phyloP scores from a whole-genome alignment of 2,888 invertebrate species.

The Norana najaformis region DNA sequence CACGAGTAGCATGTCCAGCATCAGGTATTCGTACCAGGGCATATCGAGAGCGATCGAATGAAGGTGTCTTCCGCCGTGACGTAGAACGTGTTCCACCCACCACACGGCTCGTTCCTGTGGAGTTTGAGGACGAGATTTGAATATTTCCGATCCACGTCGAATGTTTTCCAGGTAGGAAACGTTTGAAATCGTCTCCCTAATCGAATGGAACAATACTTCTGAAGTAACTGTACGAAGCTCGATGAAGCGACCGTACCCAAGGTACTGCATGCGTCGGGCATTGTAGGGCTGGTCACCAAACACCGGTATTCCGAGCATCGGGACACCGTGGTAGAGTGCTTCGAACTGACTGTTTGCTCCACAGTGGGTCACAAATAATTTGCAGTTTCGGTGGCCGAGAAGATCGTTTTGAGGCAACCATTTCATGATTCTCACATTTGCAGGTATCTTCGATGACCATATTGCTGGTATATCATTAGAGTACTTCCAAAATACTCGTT shows the following conservation, averaged over 20 bases:
- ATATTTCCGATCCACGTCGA: slow-evolving; percentile 42
- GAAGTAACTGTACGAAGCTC: slow-evolving; percentile 25
- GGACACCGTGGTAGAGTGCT: slow-evolving; percentile 49
- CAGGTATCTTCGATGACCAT: slow-evolving; percentile 15
- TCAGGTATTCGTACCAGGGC: slow-evolving; percentile 47
- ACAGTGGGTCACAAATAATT: slow-evolving; percentile 49
- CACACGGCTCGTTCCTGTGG: slow-evolving; percentile 47
- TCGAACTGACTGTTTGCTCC: slow-evolving; percentile 49
- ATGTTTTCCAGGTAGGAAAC: slow-evolving; percentile 40
- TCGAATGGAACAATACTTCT: slow-evolving; percentile 38
- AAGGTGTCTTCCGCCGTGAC: slow-evolving; percentile 48
- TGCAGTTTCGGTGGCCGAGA: slow-evolving; percentile 42
- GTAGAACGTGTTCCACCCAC: slow-evolving; percentile 50
- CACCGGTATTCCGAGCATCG: slow-evolving; percentile 48
- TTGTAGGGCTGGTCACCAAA: slow-evolving; percentile 47
- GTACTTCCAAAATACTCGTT: neutral
- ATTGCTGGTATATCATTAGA: slow-evolving; percentile 3
- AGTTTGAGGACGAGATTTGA: slow-evolving; percentile 35
- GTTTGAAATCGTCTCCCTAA: slow-evolving; percentile 42
- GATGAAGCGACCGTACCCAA: slow-evolving; percentile 34
- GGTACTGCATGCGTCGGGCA: slow-evolving; percentile 40
- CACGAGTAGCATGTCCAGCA: slow-evolving; percentile 45
- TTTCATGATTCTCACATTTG: slow-evolving; percentile 28
- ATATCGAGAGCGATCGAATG: slow-evolving; percentile 45
- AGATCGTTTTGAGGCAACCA: slow-evolving; percentile 41